Base-by-base conservation (phyloP, 2,113 vertebrate species). In the Misgurnus anguillicaudatus region DNA sequence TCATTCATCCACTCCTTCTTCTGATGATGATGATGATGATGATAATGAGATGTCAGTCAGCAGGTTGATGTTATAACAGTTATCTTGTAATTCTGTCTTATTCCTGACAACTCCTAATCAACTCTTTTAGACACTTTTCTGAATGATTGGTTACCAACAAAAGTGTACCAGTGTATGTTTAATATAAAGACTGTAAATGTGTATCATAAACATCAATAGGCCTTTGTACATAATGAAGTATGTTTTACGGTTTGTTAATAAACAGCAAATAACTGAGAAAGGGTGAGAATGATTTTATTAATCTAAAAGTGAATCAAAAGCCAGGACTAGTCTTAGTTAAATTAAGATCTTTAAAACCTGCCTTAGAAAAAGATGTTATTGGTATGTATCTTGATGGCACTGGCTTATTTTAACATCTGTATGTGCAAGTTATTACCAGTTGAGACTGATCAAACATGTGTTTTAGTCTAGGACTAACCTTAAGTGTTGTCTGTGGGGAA, bases 201-300 rank as follows among this genome's bases (percentile, higher is more conserved):
- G 3, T 55, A 13, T 55, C 16, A 55, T 55, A 6, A n/a, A 9
- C 53, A 41, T 57, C 51, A 6, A 2, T 41, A 72, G 48, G 36
- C 5, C 16, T 70, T 57, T 71, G 9, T 57, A 19, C 68, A 39
- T 19, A 21, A 19, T 58, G 51, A 19, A 41, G 5, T 38, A 17
- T 9, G 38, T 71, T 70, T 72, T 72, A 41, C 39, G 17, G 57
- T 72, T 72, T 58, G 69, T 57, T 58, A 72, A 24, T 72, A 58
- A 72, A 72, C n/a, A 58, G 36, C 41, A 41, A 71, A 58, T 6
- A n/a, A 41, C 3, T 57, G 31, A 14, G 3, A 57, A 19, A 19
- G n/a, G 0, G 6, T 41, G 17, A 4, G 38, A 9, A 42, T 58
- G 13, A 57, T 19, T 19, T 19, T n/a, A 7, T 8, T 57, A 7